Evolutionary conservation across 2,888 invertebrate genomes (phyloP), one percentile per base, ranked within the genome.

Genomic region (Uloborus plumipes): DNA sequence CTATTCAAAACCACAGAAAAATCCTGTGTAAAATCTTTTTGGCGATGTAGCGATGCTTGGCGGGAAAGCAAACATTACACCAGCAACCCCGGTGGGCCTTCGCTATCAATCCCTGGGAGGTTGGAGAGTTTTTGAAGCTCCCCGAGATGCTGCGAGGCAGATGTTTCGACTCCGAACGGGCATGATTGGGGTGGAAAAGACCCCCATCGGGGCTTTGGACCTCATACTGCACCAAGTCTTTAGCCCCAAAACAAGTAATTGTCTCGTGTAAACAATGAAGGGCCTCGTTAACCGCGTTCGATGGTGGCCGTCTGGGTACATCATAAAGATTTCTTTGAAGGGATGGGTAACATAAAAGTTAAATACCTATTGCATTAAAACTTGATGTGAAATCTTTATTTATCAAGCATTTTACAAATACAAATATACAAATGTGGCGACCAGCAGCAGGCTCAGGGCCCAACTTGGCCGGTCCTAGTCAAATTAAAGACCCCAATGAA

Each of bases 181-280:
- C 55, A 66, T 53, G 69, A 55, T 49, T 79, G 67, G 62, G 73
- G 59, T 13, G 50, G 18, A 20, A 14, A 31, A 20, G 22, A 50
- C 61, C 73, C 72, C 59, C 64, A 26, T 22, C 50, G 73, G 51
- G 20, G 69, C 20, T 22, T 20, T 20, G n/a, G 53, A 7, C 58
- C 47, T 62, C 67, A 73, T 73, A 73, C 49, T n/a, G 67, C 79
- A 73, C 72, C 66, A 31, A 16, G 3, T 50, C 53, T 26, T 31
- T 20, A 16, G 14, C 64, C 58, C 66, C 75, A 72, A 78, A 78
- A 79, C 73, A 79, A 73, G 79, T 67, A 79, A 79, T 67, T 73
- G 79, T 51, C 62, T 31, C 61, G 15, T 31, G 74, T 80, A 80
- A 80, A 80, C 74, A 80, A 74, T 64, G 58, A 67, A 49, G 73